Conservation (phyloP, 2,113 vertebrate genomes). For the Engystomops pustulosus region DNA sequence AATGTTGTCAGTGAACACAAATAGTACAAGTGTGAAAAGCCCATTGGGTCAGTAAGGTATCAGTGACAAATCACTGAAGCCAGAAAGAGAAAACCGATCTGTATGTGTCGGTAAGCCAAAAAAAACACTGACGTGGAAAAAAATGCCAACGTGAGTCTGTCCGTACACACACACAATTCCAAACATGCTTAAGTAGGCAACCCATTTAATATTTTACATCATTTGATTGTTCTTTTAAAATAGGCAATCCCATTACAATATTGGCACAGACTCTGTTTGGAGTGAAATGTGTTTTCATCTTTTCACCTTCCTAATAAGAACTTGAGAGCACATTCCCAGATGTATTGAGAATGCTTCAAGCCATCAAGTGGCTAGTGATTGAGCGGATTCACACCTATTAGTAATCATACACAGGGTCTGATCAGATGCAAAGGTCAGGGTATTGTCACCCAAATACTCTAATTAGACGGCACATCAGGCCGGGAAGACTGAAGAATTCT, state of each 20-base stretch:
- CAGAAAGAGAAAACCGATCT: too few relatives aligned
- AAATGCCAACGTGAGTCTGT: too few relatives aligned
- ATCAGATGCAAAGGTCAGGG: slow-evolving; percentile 40
- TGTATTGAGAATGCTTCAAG: background rate
- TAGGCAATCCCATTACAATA: background rate
- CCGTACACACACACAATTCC: too few relatives aligned
- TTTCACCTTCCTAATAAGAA: background rate
- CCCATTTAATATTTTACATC: too few relatives aligned
- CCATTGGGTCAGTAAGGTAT: too few relatives aligned
- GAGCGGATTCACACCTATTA: slow-evolving; percentile 2
- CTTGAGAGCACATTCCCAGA: background rate
- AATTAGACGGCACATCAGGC: slow-evolving; percentile 10
- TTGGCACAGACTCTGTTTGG: background rate
- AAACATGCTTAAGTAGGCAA: too few relatives aligned
- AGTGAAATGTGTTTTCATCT: background rate
- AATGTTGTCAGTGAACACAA: too few relatives aligned
- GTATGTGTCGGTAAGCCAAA: too few relatives aligned
- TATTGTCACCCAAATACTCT: slow-evolving; percentile 17
- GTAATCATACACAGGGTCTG: background rate
- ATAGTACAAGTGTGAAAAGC: too few relatives aligned
- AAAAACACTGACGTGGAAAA: too few relatives aligned
- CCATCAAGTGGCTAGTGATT: slow-evolving; percentile 1
- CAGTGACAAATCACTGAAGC: too few relatives aligned
- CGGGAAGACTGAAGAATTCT: background rate
- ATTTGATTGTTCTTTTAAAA: background rate